phyloP scores from a whole-genome alignment of 2,797 vertebrate species.

The Channa striata region DNA sequence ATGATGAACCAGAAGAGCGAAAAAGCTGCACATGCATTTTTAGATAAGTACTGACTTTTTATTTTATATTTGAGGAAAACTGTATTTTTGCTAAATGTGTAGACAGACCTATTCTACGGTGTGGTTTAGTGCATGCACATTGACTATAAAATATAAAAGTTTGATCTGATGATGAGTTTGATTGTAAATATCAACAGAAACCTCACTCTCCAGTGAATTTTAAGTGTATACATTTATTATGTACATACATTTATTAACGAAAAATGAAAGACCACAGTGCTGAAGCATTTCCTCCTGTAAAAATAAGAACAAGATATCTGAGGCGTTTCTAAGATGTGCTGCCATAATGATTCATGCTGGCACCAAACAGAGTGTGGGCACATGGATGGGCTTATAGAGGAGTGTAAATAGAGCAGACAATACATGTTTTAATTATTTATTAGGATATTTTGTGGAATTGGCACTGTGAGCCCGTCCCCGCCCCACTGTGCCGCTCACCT shows the following conservation, averaged over 20 bases:
- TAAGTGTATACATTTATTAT: neutral
- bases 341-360: conserved; percentile 66
- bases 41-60: conserved; percentile 4
- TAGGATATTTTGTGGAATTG: conserved; percentile 45
- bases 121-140: neutral
- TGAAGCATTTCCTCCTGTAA: conserved; percentile 10
- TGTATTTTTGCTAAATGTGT: conserved; percentile 15
- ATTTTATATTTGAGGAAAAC: conserved; percentile 28
- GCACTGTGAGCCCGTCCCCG: conserved; percentile 32
- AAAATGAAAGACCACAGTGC: conserved; percentile 1
- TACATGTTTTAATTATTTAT: conserved; percentile 77
- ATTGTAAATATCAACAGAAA: conserved; percentile 12
- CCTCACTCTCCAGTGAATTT: neutral
- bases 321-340: conserved; percentile 57
- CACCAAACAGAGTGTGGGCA: conserved; percentile 45
- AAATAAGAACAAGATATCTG: conserved; percentile 41
- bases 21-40: conserved; percentile 12
- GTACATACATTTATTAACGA: neutral
- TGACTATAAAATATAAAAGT: too few relatives aligned
- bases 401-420: conserved; percentile 61
- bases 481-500: conserved; percentile 56
- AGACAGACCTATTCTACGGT: conserved; percentile 1
- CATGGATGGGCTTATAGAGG: conserved; percentile 37
- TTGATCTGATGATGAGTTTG: neutral
- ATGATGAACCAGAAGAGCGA: neutral